phyloP scores from a whole-genome alignment of 2,797 vertebrate species.

The Halcyon chelicuti region DNA sequence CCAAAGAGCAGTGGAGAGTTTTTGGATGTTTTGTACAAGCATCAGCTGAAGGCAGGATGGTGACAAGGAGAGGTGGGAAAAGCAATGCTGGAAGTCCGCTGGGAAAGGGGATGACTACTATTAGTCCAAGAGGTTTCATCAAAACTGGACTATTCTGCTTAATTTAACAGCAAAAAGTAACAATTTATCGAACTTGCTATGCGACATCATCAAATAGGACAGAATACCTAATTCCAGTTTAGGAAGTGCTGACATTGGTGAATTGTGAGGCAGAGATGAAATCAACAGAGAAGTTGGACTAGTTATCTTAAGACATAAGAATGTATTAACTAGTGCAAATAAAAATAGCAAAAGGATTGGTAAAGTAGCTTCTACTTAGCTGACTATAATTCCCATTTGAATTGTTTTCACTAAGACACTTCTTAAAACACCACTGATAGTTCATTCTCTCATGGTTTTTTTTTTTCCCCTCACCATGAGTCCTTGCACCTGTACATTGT shows the following conservation, averaged over 20 bases:
- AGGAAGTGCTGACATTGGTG: constrained; percentile 34
- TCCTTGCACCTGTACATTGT: neutral
- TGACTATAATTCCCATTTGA: constrained; percentile 19
- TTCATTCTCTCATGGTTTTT: neutral
- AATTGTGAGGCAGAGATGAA: constrained; percentile 37
- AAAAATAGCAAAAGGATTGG: constrained; percentile 33
- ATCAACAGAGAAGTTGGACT: constrained; percentile 50
- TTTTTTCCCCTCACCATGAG: fast-evolving
- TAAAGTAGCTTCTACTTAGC: neutral
- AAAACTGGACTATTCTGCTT: neutral
- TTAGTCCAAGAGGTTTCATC: neutral
- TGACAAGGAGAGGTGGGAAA: neutral
- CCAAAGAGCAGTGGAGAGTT: neutral
- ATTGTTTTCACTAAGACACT: constrained; percentile 2
- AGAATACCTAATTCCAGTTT: constrained; percentile 12
- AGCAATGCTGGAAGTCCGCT: neutral
- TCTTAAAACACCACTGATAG: neutral
- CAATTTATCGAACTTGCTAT: neutral
- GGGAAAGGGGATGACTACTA: neutral
- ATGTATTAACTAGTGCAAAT: constrained; percentile 45
- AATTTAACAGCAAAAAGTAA: neutral
- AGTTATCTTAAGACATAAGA: constrained; percentile 6
- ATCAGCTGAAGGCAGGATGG: neutral
- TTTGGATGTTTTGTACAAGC: neutral
- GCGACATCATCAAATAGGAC: neutral